Evolutionary conservation across 2,888 invertebrate species (phyloP), one percentile per base, ranked within the genome.

Genomic region (Eilema griseolum): DNA sequence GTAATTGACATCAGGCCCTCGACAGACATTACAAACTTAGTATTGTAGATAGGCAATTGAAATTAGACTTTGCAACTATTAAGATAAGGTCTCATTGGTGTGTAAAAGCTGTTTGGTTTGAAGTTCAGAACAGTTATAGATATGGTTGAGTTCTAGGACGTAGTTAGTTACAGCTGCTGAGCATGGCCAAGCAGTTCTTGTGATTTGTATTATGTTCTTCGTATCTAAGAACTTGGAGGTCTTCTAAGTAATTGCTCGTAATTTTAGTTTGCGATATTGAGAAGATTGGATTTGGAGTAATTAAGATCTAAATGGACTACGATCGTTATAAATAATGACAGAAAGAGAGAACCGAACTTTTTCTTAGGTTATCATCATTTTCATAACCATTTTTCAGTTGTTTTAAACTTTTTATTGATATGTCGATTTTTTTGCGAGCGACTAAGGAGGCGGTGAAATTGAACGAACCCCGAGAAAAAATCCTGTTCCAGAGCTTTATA

Each of bases 71-170:
- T 87, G 85, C 66, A 57, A 23, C 68, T 52, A 46, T 37, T 69
- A 72, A 76, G 81, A 86, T 88, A 90, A 85, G 80, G 81, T 70
- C 77, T 86, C 85, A 84, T 87, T 76, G 78, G 70, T 75, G 63
- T 70, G 84, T 84, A 81, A 84, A 83, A 86, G 83, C 88, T 88
- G 85, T 87, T 87, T 80, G 83, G 74, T 78, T 78, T 62, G 75
- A 87, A 87, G 83, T 89, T 86, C 83, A 84, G 82, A 89, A 86
- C 86, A 88, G 84, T 88, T 86, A 89, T 88, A 89, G 90, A 91
- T 90, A 89, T 78, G 76, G 85, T 81, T 80, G 77, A 83, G 81
- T 85, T 83, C 78, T 80, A 83, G 83, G 76, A 71, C 71, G 77
- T 79, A 76, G 84, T 85, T 87, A 83, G 83, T 81, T 86, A 84